Conservation (phyloP, 2,797 vertebrate genomes). For the Xenentodon cancila region DNA sequence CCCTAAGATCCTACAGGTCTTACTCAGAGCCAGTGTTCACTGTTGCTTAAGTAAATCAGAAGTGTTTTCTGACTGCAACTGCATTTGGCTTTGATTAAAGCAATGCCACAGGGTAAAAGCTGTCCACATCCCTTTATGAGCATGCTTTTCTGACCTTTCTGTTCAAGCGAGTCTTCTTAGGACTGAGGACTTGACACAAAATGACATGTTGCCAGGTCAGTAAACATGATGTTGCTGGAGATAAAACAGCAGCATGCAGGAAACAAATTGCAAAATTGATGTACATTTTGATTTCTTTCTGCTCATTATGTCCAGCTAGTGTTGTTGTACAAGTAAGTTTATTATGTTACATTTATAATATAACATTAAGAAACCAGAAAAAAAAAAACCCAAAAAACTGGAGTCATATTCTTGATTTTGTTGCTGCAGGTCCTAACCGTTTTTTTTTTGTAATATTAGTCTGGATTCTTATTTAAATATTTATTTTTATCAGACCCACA, state of each 20-base stretch:
- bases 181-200: slow-evolving; percentile 83
- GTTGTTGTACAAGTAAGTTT: not conserved
- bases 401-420: not conserved
- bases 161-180: slow-evolving; percentile 80
- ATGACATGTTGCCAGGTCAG: slow-evolving; percentile 85
- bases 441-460: not conserved
- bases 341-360: slow-evolving; percentile 2
- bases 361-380: not conserved
- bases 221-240: slow-evolving; percentile 77
- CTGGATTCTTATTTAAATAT: too few species aligned
- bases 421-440: not conserved
- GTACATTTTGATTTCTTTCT: slow-evolving; percentile 31
- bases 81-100: slow-evolving; percentile 85
- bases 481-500: too few species aligned
- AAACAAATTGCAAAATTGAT: slow-evolving; percentile 47
- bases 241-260: slow-evolving; percentile 51
- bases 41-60: slow-evolving; percentile 84
- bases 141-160: slow-evolving; percentile 87
- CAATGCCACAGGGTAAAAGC: slow-evolving; percentile 83
- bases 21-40: slow-evolving; percentile 81
- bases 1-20: slow-evolving; percentile 77
- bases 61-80: slow-evolving; percentile 82
- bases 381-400: too few species aligned
- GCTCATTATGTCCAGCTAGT: slow-evolving; percentile 12
- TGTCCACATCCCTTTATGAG: slow-evolving; percentile 83